A percentile compares a stretch with the other conserved stretches of the same genome.
phyloP scores from a whole-genome alignment of 2,797 vertebrate species.

The Mallotus villosus region DNA sequence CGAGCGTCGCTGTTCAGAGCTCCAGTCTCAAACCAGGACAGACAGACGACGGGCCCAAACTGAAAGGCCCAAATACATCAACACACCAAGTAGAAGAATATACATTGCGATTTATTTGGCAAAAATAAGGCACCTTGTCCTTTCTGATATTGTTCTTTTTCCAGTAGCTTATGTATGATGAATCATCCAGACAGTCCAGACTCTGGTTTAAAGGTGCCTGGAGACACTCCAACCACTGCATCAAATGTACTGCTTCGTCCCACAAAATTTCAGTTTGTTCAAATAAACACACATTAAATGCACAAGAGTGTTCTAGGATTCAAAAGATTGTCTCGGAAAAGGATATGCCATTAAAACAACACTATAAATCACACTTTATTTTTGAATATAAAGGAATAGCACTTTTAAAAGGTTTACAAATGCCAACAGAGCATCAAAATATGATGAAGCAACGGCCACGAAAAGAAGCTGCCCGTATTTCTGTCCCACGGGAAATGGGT shows the following conservation, averaged over 20 bases:
- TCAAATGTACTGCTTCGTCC: slow-evolving; percentile 56
- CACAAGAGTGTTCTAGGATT: slow-evolving; percentile 44
- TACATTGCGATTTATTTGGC: slow-evolving; percentile 54
- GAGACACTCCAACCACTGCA: slow-evolving; percentile 51
- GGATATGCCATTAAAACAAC: slow-evolving; percentile 33
- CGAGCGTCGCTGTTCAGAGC: slow-evolving; percentile 28
- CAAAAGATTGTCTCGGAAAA: slow-evolving; percentile 66
- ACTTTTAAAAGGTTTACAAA: slow-evolving; percentile 43
- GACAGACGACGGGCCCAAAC: slow-evolving; percentile 23
- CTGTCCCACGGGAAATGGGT: slow-evolving; percentile 38
- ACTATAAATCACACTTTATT: slow-evolving; percentile 11
- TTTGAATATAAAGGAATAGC: slow-evolving; percentile 28
- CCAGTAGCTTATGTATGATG: slow-evolving; percentile 70
- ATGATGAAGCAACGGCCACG: slow-evolving; percentile 34
- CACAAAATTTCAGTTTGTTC: slow-evolving; percentile 51
- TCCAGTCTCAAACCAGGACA: slow-evolving; percentile 17
- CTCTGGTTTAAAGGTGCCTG: slow-evolving; percentile 44
- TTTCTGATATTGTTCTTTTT: slow-evolving; percentile 44
- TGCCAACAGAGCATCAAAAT: slow-evolving; percentile 38
- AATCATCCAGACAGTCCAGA: slow-evolving; percentile 50
- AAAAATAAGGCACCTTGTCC: slow-evolving; percentile 47
- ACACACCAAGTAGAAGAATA: slow-evolving; percentile 23
- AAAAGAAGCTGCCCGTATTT: slow-evolving; percentile 55
- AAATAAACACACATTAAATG: slow-evolving; percentile 61
- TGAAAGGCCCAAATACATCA: slow-evolving; percentile 27